Evolutionary conservation across 2,888 invertebrate genomes (phyloP), one percentile per base, ranked within the genome.

Genomic region (Chymomyza amoena): DNA sequence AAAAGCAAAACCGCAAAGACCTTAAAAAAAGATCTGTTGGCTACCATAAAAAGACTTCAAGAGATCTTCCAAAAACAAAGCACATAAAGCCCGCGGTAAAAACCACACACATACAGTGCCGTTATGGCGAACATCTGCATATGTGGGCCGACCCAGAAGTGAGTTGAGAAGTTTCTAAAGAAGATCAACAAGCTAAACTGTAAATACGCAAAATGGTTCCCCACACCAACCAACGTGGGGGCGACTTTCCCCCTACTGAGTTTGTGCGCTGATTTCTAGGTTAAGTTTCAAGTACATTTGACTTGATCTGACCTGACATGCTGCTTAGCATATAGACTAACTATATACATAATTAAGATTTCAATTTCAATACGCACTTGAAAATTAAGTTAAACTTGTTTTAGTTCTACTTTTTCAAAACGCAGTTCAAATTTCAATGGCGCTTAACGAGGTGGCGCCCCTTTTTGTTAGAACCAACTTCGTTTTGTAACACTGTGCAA

Each of bases 391-490:
- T 71, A 77, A 72, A 83, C 81, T 78, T 81, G 76, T 69, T 72
- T 71, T 64, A 62, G 72, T 75, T 73, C 82, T 76, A 75, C 69
- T 56, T 70, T 87, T 84, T 82, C 78, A 77, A 73, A 78, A 67
- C 68, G 51, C 75, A 70, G 70, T 61, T 84, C 67, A 15, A 70
- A 76, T 83, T 84, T 84, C 85, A 84, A 69, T 45, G 39, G 39
- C 39, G 39, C 39, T 45, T 45, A 45, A 45, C 39, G 39, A 45
- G 39, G 1, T 45, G 39, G 39, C 39, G 39, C 39, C 39, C n/a
- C n/a, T n/a, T 10, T 45, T 45, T 45, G 39, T 45, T 45, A 6
- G 13, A 45, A 45, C 39, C 39, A 45, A 45, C 39, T 45, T 45
- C 39, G 39, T 45, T 45, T 3, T 45, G 32, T 45, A 45, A 45